Evolutionary conservation across 1,140 invertebrate genomes (phyloP).

Genomic region (Bombus haemorrhoidalis): DNA sequence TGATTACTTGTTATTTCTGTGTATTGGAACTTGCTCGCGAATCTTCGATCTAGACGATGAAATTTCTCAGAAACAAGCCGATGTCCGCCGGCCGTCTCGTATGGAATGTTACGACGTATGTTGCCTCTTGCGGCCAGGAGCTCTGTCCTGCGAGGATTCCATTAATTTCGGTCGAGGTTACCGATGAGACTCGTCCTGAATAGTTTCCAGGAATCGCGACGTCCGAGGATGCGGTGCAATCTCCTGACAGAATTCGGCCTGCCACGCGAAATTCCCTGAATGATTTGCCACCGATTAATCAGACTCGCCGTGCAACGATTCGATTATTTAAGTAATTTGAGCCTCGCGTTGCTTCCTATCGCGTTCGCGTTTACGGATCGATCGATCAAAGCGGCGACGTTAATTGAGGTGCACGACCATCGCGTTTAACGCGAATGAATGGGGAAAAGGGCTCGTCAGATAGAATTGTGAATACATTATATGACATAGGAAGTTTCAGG

Average conservation of each 20-base stretch:
- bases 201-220: constrained; percentile 42
- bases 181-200: constrained; percentile 60
- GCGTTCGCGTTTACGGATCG: neutral
- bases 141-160: constrained; percentile 50
- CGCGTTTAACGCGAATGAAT: neutral
- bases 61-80: neutral
- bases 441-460: too few relatives aligned
- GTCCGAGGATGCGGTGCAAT: constrained; percentile 17
- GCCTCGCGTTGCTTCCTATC: too few relatives aligned
- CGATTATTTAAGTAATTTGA: constrained; percentile 34
- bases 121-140: constrained; percentile 11
- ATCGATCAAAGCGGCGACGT: neutral
- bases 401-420: neutral
- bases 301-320: constrained; percentile 1
- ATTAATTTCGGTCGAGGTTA: constrained; percentile 49
- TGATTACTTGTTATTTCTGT: neutral
- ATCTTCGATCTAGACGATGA: neutral
- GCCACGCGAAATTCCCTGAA: constrained; percentile 25
- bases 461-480: neutral
- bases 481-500: too few relatives aligned
- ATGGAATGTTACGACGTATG: constrained; percentile 24
- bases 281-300: constrained; percentile 24
- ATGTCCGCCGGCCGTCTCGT: neutral
- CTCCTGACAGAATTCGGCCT: neutral
- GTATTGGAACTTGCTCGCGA: neutral